A percentile compares a stretch with the other conserved stretches of the same genome.
Evolutionary conservation across 35 echinoderm and acorn worm genomes (phyloP).

Genomic region (Amphiura filiformis): DNA sequence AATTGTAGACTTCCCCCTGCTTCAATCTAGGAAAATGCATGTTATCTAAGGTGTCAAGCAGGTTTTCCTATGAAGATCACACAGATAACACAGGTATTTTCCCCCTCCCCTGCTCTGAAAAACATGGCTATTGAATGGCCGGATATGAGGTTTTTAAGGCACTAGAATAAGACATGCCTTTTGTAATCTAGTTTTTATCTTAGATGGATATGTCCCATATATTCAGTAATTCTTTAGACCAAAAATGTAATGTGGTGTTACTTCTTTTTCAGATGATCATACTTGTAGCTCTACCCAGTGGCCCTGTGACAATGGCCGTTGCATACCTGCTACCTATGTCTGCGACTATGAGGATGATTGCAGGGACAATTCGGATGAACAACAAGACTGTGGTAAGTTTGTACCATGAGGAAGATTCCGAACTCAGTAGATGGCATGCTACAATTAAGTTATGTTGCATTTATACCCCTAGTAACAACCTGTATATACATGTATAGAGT

Average conservation of each 20-base stretch:
- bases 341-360: slow-evolving; percentile 65
- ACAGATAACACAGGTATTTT: too few relatives aligned
- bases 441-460: too few relatives aligned
- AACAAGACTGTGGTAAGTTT: slow-evolving; percentile 69
- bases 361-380: slow-evolving; percentile 67
- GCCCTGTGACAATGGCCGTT: slow-evolving; percentile 44
- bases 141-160: neutral
- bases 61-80: too few relatives aligned
- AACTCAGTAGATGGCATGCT: too few relatives aligned
- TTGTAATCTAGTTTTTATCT: neutral
- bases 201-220: neutral
- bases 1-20: too few relatives aligned
- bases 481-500: neutral
- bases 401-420: too few relatives aligned
- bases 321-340: slow-evolving; percentile 13
- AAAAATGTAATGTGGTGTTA: neutral
- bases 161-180: neutral
- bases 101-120: neutral
- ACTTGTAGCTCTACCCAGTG: slow-evolving; percentile 18
- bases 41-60: too few relatives aligned
- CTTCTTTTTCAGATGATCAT: slow-evolving; percentile 14
- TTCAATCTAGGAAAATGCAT: too few relatives aligned
- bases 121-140: neutral
- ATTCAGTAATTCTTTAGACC: neutral
- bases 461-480: neutral